phyloP scores from a whole-genome alignment of 2,888 invertebrate species.

The Myopa testacea region DNA sequence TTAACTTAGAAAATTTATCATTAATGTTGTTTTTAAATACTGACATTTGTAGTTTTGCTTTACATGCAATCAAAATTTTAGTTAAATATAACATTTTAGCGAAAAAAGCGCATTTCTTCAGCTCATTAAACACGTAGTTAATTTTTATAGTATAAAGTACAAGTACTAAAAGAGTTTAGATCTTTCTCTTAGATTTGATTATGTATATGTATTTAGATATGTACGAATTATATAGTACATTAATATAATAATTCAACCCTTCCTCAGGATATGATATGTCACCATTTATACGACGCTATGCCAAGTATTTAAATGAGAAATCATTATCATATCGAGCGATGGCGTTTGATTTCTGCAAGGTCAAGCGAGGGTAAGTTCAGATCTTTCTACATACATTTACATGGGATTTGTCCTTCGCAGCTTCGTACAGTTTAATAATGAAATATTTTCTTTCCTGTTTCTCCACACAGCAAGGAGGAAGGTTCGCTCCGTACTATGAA shows the following conservation, averaged over 20 bases:
- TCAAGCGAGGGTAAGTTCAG: slow-evolving; percentile 91
- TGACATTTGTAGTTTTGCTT: not conserved
- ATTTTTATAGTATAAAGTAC: slow-evolving; percentile 9
- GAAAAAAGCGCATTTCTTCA: not conserved
- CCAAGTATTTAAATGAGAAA: slow-evolving; percentile 99
- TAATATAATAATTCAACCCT: not conserved
- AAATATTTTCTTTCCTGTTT: not conserved
- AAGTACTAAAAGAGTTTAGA: not conserved
- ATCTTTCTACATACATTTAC: slow-evolving; percentile 2
- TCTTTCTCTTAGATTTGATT: not conserved
- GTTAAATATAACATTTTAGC: not conserved
- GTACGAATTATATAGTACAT: not conserved
- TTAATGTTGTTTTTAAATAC: not conserved
- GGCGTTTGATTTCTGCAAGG: slow-evolving; percentile 99
- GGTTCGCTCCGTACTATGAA: slow-evolving; percentile 97
- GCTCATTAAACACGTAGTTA: not conserved
- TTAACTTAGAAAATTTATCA: not conserved
- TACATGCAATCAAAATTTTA: not conserved
- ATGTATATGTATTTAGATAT: too few relatives aligned
- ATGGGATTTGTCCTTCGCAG: not conserved
- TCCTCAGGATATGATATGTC: slow-evolving; percentile 97
- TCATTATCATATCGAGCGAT: slow-evolving; percentile 97
- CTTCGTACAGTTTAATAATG: not conserved
- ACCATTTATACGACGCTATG: slow-evolving; percentile 97
- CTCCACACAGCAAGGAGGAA: slow-evolving; percentile 86